Base-by-base conservation (phyloP, 1,140 invertebrate genomes). In the Drosophila truncata region DNA sequence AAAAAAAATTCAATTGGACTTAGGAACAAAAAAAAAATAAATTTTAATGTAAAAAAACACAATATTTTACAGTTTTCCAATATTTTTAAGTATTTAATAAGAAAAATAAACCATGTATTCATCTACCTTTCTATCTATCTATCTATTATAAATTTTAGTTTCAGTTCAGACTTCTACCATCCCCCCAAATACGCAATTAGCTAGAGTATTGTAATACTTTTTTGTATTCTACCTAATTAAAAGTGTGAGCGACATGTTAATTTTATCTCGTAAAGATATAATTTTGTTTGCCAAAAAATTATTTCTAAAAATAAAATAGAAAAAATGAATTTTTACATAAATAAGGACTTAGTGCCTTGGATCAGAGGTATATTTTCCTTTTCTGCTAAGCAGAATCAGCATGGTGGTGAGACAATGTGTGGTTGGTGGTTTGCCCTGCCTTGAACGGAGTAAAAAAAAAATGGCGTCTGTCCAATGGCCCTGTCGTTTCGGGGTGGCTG, bases 321-420 rank as follows among this genome's bases (percentile, higher is more conserved):
- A 41, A 16, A 9, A 23, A 14, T 35, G 9, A 8, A 13, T 46
- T 46, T 16, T 46, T 18, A 14, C 7, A 10, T 10, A 35, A 23
- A 23, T 0, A 3, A 16, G 31, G 13, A 16, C 20, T 6, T 14
- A 25, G 9, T 23, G 2, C 20, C 8, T 10, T 9, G 27, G 1
- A 20, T 31, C 11, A 2, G 3, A 31, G 13, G 18, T 14, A n/a
- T n/a, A n/a, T n/a, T n/a, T n/a, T n/a, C n/a, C n/a, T n/a, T n/a
- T 52, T 52, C 29, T 14, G 11, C 7, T 52, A 11, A 35, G 8
- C 1, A 35, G 20, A 35, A 54, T 37, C 31, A n/a, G 20, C 16
- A 54, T 54, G 50, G 50, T 54, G 50, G 50, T 35, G 31, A 23
- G 31, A 2, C 13, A 37, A 23, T 54, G 14, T 35, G 16, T 54